Percentiles rank a stretch among this genome's conserved stretches.
Evolutionary conservation across 2,888 invertebrate species (phyloP).

Genomic region (Andrena flavipes): DNA sequence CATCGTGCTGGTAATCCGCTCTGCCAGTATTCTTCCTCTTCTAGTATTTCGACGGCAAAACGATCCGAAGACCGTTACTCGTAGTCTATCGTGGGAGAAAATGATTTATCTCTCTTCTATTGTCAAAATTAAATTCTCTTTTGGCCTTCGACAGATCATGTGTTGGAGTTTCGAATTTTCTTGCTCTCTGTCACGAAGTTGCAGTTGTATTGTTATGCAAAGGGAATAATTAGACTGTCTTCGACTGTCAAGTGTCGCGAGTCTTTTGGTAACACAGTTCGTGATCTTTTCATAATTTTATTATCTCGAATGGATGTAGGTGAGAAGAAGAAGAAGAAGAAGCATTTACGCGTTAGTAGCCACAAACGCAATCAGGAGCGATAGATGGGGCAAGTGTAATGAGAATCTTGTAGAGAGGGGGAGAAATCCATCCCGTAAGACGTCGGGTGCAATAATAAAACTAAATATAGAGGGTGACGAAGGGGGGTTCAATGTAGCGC

Average conservation of each 20-base stretch:
- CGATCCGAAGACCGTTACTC: neutral
- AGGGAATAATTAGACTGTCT: too few species aligned
- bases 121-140: too few species aligned
- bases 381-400: slow-evolving; percentile 49
- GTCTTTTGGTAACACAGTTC: neutral
- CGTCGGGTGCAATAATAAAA: slow-evolving; percentile 69
- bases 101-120: neutral
- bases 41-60: neutral
- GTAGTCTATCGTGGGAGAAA: neutral
- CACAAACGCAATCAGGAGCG: slow-evolving; percentile 53
- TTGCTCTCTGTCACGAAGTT: too few species aligned
- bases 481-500: slow-evolving; percentile 79
- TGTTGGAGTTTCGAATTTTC: too few species aligned
- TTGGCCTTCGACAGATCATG: too few species aligned
- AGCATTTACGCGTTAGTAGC: neutral
- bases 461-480: slow-evolving; percentile 57
- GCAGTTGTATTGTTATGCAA: too few species aligned
- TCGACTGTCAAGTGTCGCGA: neutral
- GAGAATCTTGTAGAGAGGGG: slow-evolving; percentile 50
- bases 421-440: slow-evolving; percentile 24
- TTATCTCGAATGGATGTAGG: neutral
- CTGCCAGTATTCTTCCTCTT: neutral
- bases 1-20: slow-evolving; percentile 50
- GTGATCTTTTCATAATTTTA: neutral
- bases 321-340: neutral